A percentile compares a stretch with the other conserved stretches of the same genome.
Conservation (phyloP, 2,113 vertebrate species). For the Dermatemys mawii region DNA sequence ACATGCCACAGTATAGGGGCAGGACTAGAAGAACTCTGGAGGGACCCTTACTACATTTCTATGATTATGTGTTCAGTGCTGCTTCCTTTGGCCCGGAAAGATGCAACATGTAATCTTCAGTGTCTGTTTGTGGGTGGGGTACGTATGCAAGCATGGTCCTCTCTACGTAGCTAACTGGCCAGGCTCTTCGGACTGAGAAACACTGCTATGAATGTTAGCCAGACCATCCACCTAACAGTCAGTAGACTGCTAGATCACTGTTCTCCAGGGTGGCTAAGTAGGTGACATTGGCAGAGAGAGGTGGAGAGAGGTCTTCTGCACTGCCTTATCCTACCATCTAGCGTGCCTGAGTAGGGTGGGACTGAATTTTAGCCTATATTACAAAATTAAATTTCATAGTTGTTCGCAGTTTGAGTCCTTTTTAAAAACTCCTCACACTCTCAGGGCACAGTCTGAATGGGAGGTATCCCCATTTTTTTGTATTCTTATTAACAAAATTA, state of each 20-base stretch:
- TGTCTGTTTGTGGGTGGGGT: neutral
- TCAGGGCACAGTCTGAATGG: neutral
- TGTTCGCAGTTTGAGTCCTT: neutral
- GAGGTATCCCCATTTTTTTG: neutral
- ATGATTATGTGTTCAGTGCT: neutral
- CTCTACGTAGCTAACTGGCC: neutral
- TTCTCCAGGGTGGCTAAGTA: neutral
- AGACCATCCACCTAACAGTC: neutral
- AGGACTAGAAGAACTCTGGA: no score
- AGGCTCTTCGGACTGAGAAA: neutral
- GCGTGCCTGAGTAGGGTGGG: accelerated
- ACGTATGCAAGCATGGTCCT: neutral
- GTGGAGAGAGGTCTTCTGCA: neutral
- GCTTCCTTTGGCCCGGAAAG: no score
- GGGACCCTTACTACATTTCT: neutral
- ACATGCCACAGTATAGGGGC: no score
- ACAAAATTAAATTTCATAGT: neutral
- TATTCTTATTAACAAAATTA: accelerated
- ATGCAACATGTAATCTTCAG: neutral
- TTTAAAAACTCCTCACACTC: neutral
- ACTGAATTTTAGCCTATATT: neutral
- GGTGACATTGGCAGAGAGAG: neutral
- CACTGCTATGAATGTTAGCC: neutral
- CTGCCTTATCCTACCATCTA: neutral
- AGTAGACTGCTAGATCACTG: neutral